Evolutionary conservation across 2,888 invertebrate genomes (phyloP), one percentile per base, ranked within the genome.

Genomic region (Drosophila niveifrons): DNA sequence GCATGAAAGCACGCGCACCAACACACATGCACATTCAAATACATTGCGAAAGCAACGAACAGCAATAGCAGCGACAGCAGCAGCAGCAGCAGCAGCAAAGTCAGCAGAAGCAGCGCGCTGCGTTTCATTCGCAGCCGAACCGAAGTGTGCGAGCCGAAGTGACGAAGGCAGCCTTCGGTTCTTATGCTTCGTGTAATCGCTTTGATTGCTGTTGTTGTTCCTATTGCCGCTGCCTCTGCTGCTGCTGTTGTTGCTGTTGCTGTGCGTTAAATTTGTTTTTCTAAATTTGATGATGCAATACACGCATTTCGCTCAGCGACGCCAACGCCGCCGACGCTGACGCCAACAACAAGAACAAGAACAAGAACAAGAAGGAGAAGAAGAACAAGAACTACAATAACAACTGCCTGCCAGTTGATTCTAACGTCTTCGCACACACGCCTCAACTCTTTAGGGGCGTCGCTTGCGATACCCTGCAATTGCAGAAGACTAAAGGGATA

Each of bases 251-350:
- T 23, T 66, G 43, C 52, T 56, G 13, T 31, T 65, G 28, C 13
- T 70, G 66, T 80, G 75, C 85, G 82, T 66, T 75, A 47, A 75
- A 78, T 79, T 85, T 87, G 82, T 88, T 89, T 83, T 83, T 87
- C 82, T 78, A 81, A 79, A 72, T 72, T 87, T 89, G 85, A 85
- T 85, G 85, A 85, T 85, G 85, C 85, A 85, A 85, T 85, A 87
- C 89, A 85, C 82, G 89, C 85, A 83, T 80, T 71, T 76, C 61
- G 75, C 64, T 50, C 8, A 65, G 53, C 71, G 56, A 39, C 58
- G 63, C 23, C 56, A 44, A 47, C 66, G 66, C 43, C 41, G 11
- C 28, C 47, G 70, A 18, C 66, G 43, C 28, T 73, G 66, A 46
- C 56, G 47, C 18, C 43, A 17, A 17, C 31, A 50, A n/a, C 55